These are phyloP conservation scores for Epinotia bilunana DNA, from an alignment of 2,888 invertebrate species.

Conservation along the genomic window DNA sequence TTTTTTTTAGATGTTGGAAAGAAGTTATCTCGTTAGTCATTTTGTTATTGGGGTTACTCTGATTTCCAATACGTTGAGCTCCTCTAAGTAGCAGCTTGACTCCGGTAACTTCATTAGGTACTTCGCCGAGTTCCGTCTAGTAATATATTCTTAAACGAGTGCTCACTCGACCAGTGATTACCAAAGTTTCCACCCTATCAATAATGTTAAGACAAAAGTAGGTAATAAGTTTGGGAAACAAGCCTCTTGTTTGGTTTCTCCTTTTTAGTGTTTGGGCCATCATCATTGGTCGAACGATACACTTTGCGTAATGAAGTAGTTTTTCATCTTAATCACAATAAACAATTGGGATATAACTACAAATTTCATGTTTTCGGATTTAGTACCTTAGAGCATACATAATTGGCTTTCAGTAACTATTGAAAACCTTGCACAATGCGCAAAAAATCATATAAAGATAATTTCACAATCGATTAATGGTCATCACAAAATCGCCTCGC, in stretches of 20 bases:
- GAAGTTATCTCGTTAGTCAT: slow-evolving; percentile 32
- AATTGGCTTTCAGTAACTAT: too few species aligned
- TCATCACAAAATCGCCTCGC: too few species aligned
- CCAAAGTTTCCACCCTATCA: slow-evolving; percentile 60
- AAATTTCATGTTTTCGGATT: too few species aligned
- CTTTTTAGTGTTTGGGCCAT: too few species aligned
- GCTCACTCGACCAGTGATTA: slow-evolving; percentile 69
- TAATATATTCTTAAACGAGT: slow-evolving; percentile 73
- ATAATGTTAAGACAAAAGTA: slow-evolving; percentile 47
- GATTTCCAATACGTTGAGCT: slow-evolving; percentile 39
- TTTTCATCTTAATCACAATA: too few species aligned
- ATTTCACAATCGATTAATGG: too few species aligned
- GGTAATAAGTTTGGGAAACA: slow-evolving; percentile 7
- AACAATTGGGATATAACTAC: too few species aligned
- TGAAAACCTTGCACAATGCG: too few species aligned
- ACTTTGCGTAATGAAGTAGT: too few species aligned
- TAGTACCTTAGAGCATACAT: neutral
- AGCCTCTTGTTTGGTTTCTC: slow-evolving; percentile 5
- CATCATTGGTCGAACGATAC: too few species aligned
- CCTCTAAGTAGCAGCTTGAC: slow-evolving; percentile 53
- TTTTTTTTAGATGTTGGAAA: neutral
- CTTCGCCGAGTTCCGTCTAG: slow-evolving; percentile 61
- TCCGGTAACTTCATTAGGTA: slow-evolving; percentile 68
- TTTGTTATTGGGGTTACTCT: slow-evolving; percentile 25
- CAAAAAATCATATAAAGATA: too few species aligned